Conservation (phyloP, 2,113 vertebrate genomes). For the Bufo bufo region DNA sequence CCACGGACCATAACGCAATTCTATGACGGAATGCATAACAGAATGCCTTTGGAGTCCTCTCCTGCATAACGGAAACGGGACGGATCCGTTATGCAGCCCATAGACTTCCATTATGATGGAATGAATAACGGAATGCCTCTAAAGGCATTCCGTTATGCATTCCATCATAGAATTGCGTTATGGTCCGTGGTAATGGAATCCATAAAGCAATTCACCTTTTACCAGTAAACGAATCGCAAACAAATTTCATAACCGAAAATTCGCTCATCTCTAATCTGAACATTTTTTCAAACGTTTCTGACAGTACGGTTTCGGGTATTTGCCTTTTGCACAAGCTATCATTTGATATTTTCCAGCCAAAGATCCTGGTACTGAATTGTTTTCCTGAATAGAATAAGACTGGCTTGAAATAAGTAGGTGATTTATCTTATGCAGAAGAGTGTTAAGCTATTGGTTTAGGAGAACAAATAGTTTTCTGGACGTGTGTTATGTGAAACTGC, state of each 20-base stretch:
- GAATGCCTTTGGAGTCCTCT: too few species aligned
- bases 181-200: too few species aligned
- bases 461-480: conserved; percentile 48
- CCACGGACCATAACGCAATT: too few species aligned
- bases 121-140: not conserved
- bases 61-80: too few species aligned
- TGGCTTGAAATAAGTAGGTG: conserved; percentile 7
- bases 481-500: conserved; percentile 17
- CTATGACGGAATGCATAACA: too few species aligned
- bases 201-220: too few species aligned
- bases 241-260: too few species aligned
- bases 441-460: conserved; percentile 27
- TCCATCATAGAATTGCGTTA: too few species aligned
- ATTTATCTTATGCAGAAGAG: conserved; percentile 8
- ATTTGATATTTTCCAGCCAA: not conserved
- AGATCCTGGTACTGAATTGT: conserved; percentile 12
- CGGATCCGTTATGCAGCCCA: too few species aligned
- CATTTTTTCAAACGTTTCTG: not conserved
- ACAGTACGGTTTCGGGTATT: not conserved
- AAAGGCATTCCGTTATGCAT: not conserved
- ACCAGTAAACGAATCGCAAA: too few species aligned
- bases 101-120: too few species aligned
- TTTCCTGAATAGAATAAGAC: conserved; percentile 20
- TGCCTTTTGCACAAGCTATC: not conserved
- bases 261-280: not conserved